Evolutionary conservation across 1,140 invertebrate genomes (phyloP), one percentile per base, ranked within the genome.

Genomic region (Sinonovacula constricta): DNA sequence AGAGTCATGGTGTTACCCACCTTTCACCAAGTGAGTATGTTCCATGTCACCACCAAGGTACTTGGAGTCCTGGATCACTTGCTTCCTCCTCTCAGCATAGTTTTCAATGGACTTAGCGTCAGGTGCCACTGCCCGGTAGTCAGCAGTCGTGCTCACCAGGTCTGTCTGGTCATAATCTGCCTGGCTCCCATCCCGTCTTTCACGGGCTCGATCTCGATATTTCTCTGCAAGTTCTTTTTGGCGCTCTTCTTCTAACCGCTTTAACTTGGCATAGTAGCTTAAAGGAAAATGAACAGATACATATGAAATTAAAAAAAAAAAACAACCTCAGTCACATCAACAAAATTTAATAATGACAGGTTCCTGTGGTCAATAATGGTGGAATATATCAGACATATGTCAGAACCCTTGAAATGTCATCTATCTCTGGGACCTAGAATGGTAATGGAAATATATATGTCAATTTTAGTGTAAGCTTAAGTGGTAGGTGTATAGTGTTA

Each of bases 11-110:
- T 4, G 4, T 7, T 18, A 45, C 67, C 0, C 30, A 78, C 75
- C 99, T 93, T 99, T 99, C 66, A 99, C 98, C 93, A 99, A 98
- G 92, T 99, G 99, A 91, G 99, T 99, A 87, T 99, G 98, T 84
- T 99, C 98, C 95, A 99, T 99, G 91, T 99, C 99, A 94, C 99
- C 99, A 89, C 99, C 99, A 92, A 99, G 96, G 92, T 98, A 99
- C 92, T 99, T 99, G 0, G 98, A 99, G 91, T 99, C 98, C 91
- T 99, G 97, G 89, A 99, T 99, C 92, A 98, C 95, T 88, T 99
- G 96, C 39, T 97, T 94, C 51, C 98, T 93, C 56, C 97, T 93
- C 91, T 99, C 97, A n/a, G 98, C 98, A 34, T 97, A 97, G 93
- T 99, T 97, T 87, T 97, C 89, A 76, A 91, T 91, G 60, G 96